Evolutionary conservation across 2,113 vertebrate genomes (phyloP).

Genomic region (Percopsis transmontana): DNA sequence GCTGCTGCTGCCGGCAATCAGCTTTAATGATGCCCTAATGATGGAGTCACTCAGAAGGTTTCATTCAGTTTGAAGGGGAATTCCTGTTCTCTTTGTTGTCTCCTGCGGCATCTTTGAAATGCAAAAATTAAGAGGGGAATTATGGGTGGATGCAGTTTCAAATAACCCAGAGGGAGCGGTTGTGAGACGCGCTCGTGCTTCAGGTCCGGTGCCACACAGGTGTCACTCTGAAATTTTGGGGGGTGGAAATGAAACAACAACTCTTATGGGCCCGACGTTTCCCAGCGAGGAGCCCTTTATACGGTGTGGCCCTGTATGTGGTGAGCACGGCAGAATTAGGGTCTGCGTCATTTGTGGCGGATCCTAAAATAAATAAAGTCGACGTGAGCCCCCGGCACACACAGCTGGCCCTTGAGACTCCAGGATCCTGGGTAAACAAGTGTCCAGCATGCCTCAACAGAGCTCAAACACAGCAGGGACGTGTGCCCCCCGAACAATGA

Average conservation of each 20-base stretch:
- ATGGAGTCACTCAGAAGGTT: constrained; percentile 49
- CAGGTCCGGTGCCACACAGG: constrained; percentile 35
- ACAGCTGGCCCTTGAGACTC: constrained; percentile 81
- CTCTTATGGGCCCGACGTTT: no score
- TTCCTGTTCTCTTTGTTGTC: constrained; percentile 64
- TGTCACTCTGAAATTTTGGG: background rate
- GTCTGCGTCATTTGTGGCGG: constrained; percentile 77
- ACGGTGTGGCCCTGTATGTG: constrained; percentile 14
- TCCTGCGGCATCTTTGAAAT: constrained; percentile 54
- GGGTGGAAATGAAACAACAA: background rate
- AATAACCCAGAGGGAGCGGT: constrained; percentile 4
- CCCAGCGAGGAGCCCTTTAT: background rate
- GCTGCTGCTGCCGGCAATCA: constrained; percentile 20
- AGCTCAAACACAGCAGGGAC: constrained; percentile 55
- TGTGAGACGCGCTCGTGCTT: constrained; percentile 35
- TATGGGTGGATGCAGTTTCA: constrained; percentile 23
- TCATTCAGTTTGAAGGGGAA: constrained; percentile 57
- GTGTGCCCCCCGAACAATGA: constrained; percentile 70
- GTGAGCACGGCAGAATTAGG: constrained; percentile 52
- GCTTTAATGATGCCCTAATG: constrained; percentile 60
- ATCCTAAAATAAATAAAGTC: constrained; percentile 81
- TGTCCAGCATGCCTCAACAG: constrained; percentile 65
- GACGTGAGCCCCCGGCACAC: constrained; percentile 71
- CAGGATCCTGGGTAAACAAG: constrained; percentile 79
- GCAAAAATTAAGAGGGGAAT: constrained; percentile 49